Conservation (phyloP, 2,113 vertebrate species). For the Axis porcinus region DNA sequence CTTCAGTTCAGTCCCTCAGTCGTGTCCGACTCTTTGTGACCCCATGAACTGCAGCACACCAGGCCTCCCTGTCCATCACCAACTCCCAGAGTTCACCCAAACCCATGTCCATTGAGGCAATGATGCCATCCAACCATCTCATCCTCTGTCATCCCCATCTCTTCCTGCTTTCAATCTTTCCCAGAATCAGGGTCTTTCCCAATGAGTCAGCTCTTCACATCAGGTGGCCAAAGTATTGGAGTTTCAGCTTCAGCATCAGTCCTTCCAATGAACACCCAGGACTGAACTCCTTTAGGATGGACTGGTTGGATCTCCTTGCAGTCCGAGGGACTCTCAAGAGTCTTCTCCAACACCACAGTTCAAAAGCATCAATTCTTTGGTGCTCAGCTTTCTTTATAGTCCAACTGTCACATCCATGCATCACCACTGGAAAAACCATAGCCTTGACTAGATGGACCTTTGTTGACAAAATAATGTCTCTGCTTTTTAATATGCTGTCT, state of each 20-base stretch:
- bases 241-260: not conserved
- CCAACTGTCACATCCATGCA: not conserved
- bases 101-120: not conserved
- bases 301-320: not conserved
- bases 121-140: not conserved
- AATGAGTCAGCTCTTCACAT: accelerated
- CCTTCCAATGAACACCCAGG: not conserved
- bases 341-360: not conserved
- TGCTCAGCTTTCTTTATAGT: not conserved
- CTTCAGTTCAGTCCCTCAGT: not conserved
- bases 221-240: not conserved
- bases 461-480: not conserved
- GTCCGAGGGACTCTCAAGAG: not conserved
- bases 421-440: not conserved
- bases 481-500: not conserved
- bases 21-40: accelerated
- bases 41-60: not conserved
- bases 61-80: not conserved
- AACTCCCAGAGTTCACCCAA: not conserved
- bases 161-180: not conserved
- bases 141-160: not conserved
- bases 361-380: not conserved
- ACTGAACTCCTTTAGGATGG: not conserved
- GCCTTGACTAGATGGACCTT: not conserved
- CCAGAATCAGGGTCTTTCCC: not conserved